Evolutionary conservation across 2,797 vertebrate genomes (phyloP), one percentile per base, ranked within the genome.

Genomic region (Masticophis lateralis): DNA sequence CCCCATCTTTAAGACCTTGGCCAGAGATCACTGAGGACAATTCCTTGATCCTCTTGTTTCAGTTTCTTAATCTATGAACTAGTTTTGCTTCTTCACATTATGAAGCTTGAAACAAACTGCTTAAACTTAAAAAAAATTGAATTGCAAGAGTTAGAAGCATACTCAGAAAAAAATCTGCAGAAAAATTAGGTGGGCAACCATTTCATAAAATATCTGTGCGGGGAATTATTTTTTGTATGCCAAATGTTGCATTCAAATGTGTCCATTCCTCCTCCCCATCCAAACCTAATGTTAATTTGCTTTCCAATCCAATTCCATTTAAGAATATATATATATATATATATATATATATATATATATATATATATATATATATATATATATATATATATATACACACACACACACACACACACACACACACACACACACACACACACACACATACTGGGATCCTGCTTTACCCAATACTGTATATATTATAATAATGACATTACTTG

Each of bases 21-120:
- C 27, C 12, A 47, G 20, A 47, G 20, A 47, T 83, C 74, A 47
- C 43, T 47, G 20, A 5, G 20, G 10, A 47, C 27, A 87, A 27
- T 32, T 74, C 53, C 25, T n/a, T 88, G 55, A 27, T 57, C 27
- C 9, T 63, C 11, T 91, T 25, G 12, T 18, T 63, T 87, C 13
- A 12, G 4, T 74, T 18, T 37, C n/a, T 1, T 7, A 91, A 27
- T 32, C 87, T 93, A 22, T 4, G 55, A 60, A 87, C 18, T 94
- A 83, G 32, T 93, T 61, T 95, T 94, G 86, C 57, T 37, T 94
- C 89, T 74, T 37, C n/a, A 83, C 4, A 5, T 47, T 47, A 83
- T 47, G 74, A 47, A 83, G 37, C 37, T 83, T 83, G 20, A 47
- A 83, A 83, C 43, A 8, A 28, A 63, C 16, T 14, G 14, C 6